Evolutionary conservation across 2,113 vertebrate species (phyloP), one percentile per base, ranked within the genome.

Genomic region (Seriola rivoliana): DNA sequence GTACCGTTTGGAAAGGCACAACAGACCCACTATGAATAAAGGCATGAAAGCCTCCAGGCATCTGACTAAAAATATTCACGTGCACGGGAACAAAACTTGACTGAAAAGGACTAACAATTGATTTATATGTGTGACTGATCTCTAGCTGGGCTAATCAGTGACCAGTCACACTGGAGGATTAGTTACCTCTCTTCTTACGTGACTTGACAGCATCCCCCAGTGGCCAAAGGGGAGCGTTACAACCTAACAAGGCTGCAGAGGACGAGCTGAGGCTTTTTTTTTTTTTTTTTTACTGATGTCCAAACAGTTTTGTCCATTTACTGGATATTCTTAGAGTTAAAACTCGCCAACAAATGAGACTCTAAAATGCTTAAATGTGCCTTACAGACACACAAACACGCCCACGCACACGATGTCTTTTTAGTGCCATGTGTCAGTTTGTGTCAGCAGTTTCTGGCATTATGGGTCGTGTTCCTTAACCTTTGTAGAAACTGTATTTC

Each of bases 351-450:
- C 63, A 80, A 71, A 84, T 91, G 57, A 89, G 90, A 87, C 50
- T 46, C 34, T 79, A 57, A 86, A 84, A 75, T 59, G 54, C 73
- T 11, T 85, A 32, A 83, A 86, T 75, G 96, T 97, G 97, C 97
- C 95, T 97, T 96, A 92, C 91, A 94, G 89, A 92, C 92, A 89
- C 93, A 88, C 88, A 94, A 92, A 60, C 44, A 59, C 11, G 46
- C 21, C 34, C 29, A 50, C 50, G 10, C 38, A 54, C 16, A 19
- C 0, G 0, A 3, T 32, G 52, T 67, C 8, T 55, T 25, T 79
- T 77, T 80, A 63, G 57, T 81, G 70, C 55, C 71, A 69, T 44
- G 23, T 55, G 10, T 25, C 42, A 46, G 50, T 32, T 59, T 76
- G 36, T 57, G 38, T 48, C 14, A 12, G 44, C 58, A 23, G 60